Conservation (phyloP, 2,888 invertebrate genomes). For the Acleris sparsana region DNA sequence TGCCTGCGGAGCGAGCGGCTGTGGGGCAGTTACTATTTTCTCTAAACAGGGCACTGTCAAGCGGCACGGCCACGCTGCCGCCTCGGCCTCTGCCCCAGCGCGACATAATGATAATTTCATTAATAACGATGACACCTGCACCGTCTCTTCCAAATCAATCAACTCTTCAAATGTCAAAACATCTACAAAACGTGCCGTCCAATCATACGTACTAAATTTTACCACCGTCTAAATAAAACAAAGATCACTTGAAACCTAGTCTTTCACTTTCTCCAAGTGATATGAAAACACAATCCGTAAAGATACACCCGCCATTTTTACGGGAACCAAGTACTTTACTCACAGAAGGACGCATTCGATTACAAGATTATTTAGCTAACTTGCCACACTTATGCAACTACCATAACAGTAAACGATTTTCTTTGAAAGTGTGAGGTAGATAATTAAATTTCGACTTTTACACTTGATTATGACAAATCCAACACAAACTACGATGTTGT, state of each 20-base stretch:
- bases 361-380: conserved; percentile 49
- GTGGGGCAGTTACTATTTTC: conserved; percentile 94
- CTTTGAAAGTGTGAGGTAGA: conserved; percentile 74
- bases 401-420: conserved; percentile 59
- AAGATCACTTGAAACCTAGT: conserved; percentile 54
- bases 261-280: conserved; percentile 64
- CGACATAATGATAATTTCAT: conserved; percentile 84
- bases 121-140: conserved; percentile 77
- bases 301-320: conserved; percentile 84
- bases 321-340: conserved; percentile 74
- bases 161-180: conserved; percentile 66
- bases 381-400: conserved; percentile 54
- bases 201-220: conserved; percentile 45
- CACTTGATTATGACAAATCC: conserved; percentile 70
- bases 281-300: conserved; percentile 79
- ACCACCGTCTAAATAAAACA: conserved; percentile 45
- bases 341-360: conserved; percentile 59
- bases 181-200: conserved; percentile 60
- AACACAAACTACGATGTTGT: conserved; percentile 83
- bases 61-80: conserved; percentile 85
- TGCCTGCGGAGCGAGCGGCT: conserved; percentile 94
- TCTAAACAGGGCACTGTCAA: conserved; percentile 85
- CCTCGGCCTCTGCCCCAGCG: conserved; percentile 86
- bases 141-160: conserved; percentile 62
- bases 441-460: conserved; percentile 59